These are phyloP conservation scores for Empis livida DNA, from an alignment of 2,888 invertebrate genomes.

Conservation along the genomic window DNA sequence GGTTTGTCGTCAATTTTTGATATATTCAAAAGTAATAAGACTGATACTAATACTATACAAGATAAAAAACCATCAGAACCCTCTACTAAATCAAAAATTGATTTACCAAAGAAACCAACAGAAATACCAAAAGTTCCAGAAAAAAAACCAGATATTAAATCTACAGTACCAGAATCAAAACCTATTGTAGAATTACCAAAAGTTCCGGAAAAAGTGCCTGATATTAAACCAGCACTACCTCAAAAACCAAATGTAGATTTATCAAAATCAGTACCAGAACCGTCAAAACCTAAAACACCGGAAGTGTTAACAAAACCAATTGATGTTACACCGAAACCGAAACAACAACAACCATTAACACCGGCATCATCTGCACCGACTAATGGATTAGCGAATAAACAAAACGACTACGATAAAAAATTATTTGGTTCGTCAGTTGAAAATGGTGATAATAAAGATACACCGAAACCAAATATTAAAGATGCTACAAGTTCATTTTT, in stretches of 20 bases:
- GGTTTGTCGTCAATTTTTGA: constrained; percentile 30
- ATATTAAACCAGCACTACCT: constrained; percentile 4
- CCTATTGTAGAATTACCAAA: not conserved
- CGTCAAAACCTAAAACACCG: constrained; percentile 16
- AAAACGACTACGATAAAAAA: constrained; percentile 20
- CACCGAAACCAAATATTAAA: constrained; percentile 22
- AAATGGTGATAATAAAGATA: constrained; percentile 16
- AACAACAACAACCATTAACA: constrained; percentile 27
- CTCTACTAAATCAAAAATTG: constrained; percentile 16
- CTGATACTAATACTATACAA: constrained; percentile 22
- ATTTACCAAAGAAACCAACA: constrained; percentile 1
- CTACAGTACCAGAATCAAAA: constrained; percentile 5
- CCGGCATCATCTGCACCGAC: constrained; percentile 9
- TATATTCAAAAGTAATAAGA: constrained; percentile 25
- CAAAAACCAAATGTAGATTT: not conserved
- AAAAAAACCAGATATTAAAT: constrained; percentile 3
- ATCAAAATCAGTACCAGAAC: constrained; percentile 17
- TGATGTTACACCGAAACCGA: constrained; percentile 2
- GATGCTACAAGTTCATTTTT: constrained; percentile 30
- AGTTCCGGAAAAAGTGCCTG: not conserved
- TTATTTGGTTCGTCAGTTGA: constrained; percentile 21
- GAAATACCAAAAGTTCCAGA: not conserved
- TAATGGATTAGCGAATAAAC: constrained; percentile 1
- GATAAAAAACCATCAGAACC: constrained; percentile 11
- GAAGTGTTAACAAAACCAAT: not conserved